phyloP scores from a whole-genome alignment of 2,888 invertebrate genomes.

The Acrobasis consociella region DNA sequence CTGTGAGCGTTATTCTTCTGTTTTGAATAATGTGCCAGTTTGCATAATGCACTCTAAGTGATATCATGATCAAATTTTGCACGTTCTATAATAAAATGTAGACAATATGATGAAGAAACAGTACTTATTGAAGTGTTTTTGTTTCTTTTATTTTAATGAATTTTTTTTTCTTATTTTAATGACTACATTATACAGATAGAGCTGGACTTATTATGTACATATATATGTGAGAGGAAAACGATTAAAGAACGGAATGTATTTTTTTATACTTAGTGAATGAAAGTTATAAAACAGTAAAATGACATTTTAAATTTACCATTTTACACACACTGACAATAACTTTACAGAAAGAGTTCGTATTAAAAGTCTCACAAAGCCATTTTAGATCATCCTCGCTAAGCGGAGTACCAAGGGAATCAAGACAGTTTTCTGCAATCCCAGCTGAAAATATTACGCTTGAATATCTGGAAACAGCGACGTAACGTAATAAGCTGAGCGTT shows the following conservation, averaged over 20 bases:
- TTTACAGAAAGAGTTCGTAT: background rate
- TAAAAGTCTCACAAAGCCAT: slow-evolving; percentile 6
- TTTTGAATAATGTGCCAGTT: slow-evolving; percentile 14
- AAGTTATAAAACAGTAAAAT: too few relatives aligned
- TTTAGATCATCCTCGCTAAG: slow-evolving; percentile 20
- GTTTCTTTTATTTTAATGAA: background rate
- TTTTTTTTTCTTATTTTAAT: too few relatives aligned
- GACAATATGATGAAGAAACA: background rate
- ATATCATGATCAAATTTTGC: background rate
- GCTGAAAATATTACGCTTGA: slow-evolving; percentile 15
- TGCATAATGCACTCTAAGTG: slow-evolving; percentile 16
- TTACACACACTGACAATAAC: too few relatives aligned
- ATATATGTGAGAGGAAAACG: too few relatives aligned
- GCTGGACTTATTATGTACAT: too few relatives aligned
- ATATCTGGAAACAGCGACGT: slow-evolving; percentile 15
- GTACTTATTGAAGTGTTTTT: background rate
- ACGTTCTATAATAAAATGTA: background rate
- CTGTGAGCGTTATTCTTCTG: slow-evolving; percentile 6
- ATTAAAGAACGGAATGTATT: too few relatives aligned
- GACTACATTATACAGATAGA: too few relatives aligned
- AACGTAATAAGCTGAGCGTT: slow-evolving; percentile 10
- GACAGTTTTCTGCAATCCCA: slow-evolving; percentile 18
- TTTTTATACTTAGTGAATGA: too few relatives aligned
- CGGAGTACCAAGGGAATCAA: background rate
- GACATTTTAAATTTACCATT: too few relatives aligned